Evolutionary conservation across 1,140 invertebrate genomes (phyloP).

Genomic region (Papilio glaucus): DNA sequence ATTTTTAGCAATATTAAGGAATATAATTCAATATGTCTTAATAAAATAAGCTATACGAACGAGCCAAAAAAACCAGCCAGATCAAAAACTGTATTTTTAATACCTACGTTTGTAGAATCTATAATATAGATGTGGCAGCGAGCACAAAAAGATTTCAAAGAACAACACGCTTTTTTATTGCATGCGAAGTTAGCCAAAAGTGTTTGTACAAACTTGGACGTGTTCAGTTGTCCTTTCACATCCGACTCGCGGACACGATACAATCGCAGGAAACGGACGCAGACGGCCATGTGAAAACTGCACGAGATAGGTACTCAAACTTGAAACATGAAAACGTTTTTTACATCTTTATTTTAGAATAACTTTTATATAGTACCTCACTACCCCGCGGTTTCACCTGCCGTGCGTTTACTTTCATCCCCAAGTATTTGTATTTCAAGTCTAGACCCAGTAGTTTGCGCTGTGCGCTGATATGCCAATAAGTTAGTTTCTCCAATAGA

Average conservation of each 20-base stretch:
- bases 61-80: too few relatives aligned
- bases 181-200: background rate
- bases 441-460: too few relatives aligned
- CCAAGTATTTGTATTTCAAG: too few relatives aligned
- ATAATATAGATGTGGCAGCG: background rate
- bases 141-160: background rate
- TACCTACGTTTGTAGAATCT: background rate
- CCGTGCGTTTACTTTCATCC: too few relatives aligned
- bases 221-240: slow-evolving; percentile 12
- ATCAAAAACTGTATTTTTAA: too few relatives aligned
- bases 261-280: slow-evolving; percentile 18
- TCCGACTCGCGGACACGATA: slow-evolving; percentile 14
- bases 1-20: too few relatives aligned
- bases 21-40: too few relatives aligned
- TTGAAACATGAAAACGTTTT: background rate
- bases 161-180: background rate
- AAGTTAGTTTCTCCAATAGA: too few relatives aligned
- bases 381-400: too few relatives aligned
- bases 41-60: too few relatives aligned
- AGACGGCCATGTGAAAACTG: slow-evolving; percentile 2
- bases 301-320: background rate
- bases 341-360: background rate
- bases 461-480: too few relatives aligned
- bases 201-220: background rate
- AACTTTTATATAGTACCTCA: too few relatives aligned